phyloP scores from a whole-genome alignment of 1,140 invertebrate genomes.

The Sinonovacula constricta region DNA sequence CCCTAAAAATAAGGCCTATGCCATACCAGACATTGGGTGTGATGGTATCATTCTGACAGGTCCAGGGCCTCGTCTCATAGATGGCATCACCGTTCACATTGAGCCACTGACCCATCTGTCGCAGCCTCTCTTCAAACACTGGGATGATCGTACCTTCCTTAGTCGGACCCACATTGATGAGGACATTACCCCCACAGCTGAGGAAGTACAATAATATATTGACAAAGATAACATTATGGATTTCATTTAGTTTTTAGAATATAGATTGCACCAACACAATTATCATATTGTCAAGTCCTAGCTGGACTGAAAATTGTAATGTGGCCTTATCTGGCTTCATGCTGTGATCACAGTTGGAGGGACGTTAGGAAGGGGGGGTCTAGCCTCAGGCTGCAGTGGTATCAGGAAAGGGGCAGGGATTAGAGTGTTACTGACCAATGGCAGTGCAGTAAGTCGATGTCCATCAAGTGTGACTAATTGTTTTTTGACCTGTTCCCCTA shows the following conservation, averaged over 20 bases:
- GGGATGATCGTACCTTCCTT: too few species aligned
- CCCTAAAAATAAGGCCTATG: too few species aligned
- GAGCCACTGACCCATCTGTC: constrained; percentile 86
- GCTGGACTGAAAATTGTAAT: too few species aligned
- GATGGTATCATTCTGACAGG: constrained; percentile 88
- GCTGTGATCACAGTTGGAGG: too few species aligned
- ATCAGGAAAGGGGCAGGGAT: too few species aligned
- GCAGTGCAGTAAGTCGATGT: not conserved
- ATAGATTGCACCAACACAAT: not conserved
- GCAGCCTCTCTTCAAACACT: too few species aligned
- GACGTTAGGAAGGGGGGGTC: too few species aligned
- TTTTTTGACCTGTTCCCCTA: not conserved
- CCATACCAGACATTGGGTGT: constrained; percentile 82
- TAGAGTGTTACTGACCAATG: too few species aligned
- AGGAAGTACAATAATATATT: not conserved
- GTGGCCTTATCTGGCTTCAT: too few species aligned
- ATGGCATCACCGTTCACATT: constrained; percentile 92
- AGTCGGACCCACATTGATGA: constrained; percentile 95
- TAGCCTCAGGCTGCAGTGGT: too few species aligned
- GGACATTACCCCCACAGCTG: constrained; percentile 92
- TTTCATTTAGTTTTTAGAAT: not conserved
- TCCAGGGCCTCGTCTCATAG: constrained; percentile 86
- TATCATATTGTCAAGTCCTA: not conserved
- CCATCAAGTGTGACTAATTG: not conserved
- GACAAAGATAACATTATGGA: not conserved